A percentile compares a stretch with the other conserved stretches of the same genome.
phyloP scores from a whole-genome alignment of 1,140 invertebrate genomes.

The Drosophila pachea region DNA sequence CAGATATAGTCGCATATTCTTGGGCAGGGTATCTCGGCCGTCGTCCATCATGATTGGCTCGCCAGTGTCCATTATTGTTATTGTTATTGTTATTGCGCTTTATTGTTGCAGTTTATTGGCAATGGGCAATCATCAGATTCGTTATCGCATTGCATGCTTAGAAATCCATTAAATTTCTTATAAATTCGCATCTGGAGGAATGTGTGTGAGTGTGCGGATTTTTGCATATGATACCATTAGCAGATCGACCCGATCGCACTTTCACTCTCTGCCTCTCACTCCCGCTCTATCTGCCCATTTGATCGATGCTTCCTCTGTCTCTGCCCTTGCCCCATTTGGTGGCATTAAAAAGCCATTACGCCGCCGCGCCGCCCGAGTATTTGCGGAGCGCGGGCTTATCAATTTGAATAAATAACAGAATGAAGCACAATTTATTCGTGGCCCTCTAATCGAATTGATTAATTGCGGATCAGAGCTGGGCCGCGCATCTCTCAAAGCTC shows the following conservation, averaged over 20 bases:
- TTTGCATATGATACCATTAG: slow-evolving; percentile 29
- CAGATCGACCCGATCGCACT: slow-evolving; percentile 16
- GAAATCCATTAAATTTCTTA: slow-evolving; percentile 45
- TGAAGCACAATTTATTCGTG: slow-evolving; percentile 17
- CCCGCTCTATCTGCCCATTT: not conserved
- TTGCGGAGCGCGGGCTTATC: slow-evolving; percentile 28
- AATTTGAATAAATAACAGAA: slow-evolving; percentile 42
- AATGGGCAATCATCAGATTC: slow-evolving; percentile 35
- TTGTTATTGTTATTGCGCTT: slow-evolving; percentile 47
- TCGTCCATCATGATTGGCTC: not conserved
- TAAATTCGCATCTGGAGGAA: not conserved
- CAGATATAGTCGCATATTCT: too few species aligned
- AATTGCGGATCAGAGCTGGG: slow-evolving; percentile 35
- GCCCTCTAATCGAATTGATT: slow-evolving; percentile 43
- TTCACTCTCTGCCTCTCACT: slow-evolving; percentile 28
- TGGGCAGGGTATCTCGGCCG: slow-evolving; percentile 21
- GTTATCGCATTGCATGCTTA: slow-evolving; percentile 38
- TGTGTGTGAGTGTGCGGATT: slow-evolving; percentile 5
- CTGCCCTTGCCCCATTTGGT: slow-evolving; percentile 36
- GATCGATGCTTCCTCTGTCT: too few species aligned
- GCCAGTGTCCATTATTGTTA: slow-evolving; percentile 13
- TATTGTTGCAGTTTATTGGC: slow-evolving; percentile 48
- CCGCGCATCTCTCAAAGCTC: not conserved
- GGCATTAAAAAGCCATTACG: slow-evolving; percentile 33
- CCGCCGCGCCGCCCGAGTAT: slow-evolving; percentile 8